Evolutionary conservation across 2,888 invertebrate species (phyloP).

Genomic region (Brassicogethes aeneus): DNA sequence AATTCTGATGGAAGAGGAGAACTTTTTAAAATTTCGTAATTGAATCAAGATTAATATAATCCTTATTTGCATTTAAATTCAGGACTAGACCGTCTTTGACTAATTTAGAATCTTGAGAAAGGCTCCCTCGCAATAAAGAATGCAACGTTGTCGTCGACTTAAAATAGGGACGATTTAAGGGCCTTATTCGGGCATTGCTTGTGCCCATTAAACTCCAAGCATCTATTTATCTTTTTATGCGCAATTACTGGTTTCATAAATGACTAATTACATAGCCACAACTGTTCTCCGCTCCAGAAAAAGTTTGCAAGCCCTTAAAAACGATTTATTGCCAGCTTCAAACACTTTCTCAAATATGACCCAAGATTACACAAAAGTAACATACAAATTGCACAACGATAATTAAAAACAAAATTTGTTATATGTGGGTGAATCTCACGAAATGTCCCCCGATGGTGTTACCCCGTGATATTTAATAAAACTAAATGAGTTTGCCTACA

Average conservation of each 20-base stretch:
- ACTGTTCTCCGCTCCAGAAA: slow-evolving; percentile 33
- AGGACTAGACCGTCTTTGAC: slow-evolving; percentile 30
- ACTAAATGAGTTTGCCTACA: too few relatives aligned
- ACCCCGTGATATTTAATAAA: too few relatives aligned
- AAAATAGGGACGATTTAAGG: slow-evolving; percentile 25
- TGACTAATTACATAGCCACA: slow-evolving; percentile 40
- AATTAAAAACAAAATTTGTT: too few relatives aligned
- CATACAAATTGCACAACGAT: too few relatives aligned
- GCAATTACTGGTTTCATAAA: slow-evolving; percentile 42
- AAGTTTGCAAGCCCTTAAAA: slow-evolving; percentile 33
- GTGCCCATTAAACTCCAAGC: slow-evolving; percentile 35
- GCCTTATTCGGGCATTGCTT: slow-evolving; percentile 22
- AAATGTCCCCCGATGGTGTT: too few relatives aligned
- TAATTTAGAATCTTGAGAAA: slow-evolving; percentile 37
- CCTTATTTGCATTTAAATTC: slow-evolving; percentile 36
- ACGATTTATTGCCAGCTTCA: slow-evolving; percentile 24
- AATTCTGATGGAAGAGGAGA: too few relatives aligned
- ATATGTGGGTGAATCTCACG: too few relatives aligned
- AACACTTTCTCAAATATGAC: too few relatives aligned
- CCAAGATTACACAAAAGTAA: too few relatives aligned
- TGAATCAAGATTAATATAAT: slow-evolving; percentile 33
- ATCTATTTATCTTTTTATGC: slow-evolving; percentile 42
- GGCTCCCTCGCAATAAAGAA: slow-evolving; percentile 28
- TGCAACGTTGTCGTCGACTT: slow-evolving; percentile 20
- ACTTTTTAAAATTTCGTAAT: background rate